A percentile compares a stretch with the other conserved stretches of the same genome.
phyloP scores from a whole-genome alignment of 2,888 invertebrate genomes.

The Venusia cambrica region DNA sequence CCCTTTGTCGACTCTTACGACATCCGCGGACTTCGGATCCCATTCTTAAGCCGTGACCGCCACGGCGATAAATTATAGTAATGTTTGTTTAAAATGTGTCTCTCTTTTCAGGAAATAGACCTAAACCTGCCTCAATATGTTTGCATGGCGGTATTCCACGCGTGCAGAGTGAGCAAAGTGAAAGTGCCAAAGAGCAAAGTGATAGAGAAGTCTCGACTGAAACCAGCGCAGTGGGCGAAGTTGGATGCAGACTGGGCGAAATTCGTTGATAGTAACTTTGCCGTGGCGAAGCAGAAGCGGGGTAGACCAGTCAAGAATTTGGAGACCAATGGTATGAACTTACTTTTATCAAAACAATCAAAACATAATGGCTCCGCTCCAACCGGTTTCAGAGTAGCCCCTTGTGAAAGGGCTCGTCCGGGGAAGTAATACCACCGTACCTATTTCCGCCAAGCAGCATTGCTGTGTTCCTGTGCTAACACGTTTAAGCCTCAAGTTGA shows the following conservation, averaged over 20 bases:
- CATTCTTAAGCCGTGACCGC: too few relatives aligned
- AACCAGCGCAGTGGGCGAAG: conserved; percentile 81
- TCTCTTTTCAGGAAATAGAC: conserved; percentile 74
- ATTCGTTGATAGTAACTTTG: conserved; percentile 60
- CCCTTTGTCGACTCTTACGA: too few relatives aligned
- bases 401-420: too few relatives aligned
- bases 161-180: conserved; percentile 81
- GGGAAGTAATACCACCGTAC: too few relatives aligned
- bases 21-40: too few relatives aligned
- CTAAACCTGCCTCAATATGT: conserved; percentile 83
- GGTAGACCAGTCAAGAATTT: conserved; percentile 38
- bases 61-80: too few relatives aligned
- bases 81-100: too few relatives aligned
- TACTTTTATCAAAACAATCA: conserved; percentile 1
- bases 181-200: conserved; percentile 81
- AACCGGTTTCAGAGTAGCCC: too few relatives aligned
- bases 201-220: conserved; percentile 79
- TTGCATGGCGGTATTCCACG: conserved; percentile 83
- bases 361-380: too few relatives aligned
- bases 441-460: too few relatives aligned
- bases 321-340: conserved; percentile 39
- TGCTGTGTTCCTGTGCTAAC: too few relatives aligned
- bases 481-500: too few relatives aligned
- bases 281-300: conserved; percentile 45
- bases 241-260: conserved; percentile 82